phyloP scores from a whole-genome alignment of 1,140 invertebrate species.

The Whitmania pigra region DNA sequence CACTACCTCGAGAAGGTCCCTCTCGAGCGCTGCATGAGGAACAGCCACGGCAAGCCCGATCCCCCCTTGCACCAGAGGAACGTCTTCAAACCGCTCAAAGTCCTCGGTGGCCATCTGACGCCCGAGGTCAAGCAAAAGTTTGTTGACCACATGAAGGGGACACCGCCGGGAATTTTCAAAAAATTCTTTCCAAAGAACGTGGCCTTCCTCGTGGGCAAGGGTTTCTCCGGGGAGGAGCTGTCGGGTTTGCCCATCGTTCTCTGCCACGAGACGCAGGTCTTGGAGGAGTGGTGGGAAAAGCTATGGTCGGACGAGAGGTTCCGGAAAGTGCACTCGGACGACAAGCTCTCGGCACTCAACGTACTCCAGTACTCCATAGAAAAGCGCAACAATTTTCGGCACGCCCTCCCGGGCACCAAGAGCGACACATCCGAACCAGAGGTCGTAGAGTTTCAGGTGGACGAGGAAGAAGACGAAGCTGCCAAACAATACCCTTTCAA shows the following conservation, averaged over 20 bases:
- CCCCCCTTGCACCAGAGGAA: background rate
- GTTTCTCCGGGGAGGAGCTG: background rate
- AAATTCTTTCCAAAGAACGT: background rate
- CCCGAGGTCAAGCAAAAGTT: background rate
- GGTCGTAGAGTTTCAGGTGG: no score
- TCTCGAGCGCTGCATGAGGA: background rate
- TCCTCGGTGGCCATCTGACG: background rate
- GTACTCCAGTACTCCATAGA: slow-evolving; percentile 11
- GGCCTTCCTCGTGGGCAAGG: background rate
- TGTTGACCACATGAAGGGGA: no score
- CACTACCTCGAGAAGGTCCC: background rate
- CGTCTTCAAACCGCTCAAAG: background rate
- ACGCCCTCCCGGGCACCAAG: background rate
- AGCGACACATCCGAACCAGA: no score
- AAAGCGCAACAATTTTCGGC: background rate
- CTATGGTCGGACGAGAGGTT: background rate
- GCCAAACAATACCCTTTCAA: no score
- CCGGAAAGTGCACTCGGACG: no score
- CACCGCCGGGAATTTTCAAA: no score
- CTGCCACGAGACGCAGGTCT: background rate
- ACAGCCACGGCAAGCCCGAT: background rate
- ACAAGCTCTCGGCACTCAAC: background rate
- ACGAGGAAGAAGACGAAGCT: no score
- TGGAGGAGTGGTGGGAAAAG: background rate
- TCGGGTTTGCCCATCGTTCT: background rate